phyloP scores from a whole-genome alignment of 30 jellyfish, hydroid and myxozoan genomes.

The Aurelia aurita region DNA sequence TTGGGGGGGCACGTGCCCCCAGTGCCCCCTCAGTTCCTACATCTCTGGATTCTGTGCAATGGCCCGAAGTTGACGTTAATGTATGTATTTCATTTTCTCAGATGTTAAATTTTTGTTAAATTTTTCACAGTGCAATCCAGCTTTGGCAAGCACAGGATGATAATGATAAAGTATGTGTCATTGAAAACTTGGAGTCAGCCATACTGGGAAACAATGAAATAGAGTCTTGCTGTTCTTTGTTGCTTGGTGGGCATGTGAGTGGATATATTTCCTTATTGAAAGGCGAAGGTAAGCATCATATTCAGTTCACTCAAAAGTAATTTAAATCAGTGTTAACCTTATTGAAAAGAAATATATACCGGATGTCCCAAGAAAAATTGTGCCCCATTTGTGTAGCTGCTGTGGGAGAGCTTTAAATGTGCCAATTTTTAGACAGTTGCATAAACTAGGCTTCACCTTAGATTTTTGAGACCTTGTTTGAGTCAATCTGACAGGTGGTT shows the following conservation, averaged over 20 bases:
- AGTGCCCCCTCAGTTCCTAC: too few relatives aligned
- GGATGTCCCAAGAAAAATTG: neutral
- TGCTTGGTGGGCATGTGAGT: conserved; percentile 76
- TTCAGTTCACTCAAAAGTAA: neutral
- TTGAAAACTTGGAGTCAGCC: conserved; percentile 46
- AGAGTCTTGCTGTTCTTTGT: conserved; percentile 12
- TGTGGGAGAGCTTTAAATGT: neutral
- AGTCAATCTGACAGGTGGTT: too few relatives aligned
- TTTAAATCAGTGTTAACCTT: too few relatives aligned
- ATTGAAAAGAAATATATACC: neutral
- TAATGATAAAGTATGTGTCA: conserved; percentile 58
- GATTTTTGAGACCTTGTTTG: too few relatives aligned
- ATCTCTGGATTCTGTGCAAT: too few relatives aligned
- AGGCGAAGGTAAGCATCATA: conserved; percentile 63
- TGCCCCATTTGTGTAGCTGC: too few relatives aligned
- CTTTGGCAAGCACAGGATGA: conserved; percentile 50
- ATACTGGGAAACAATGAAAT: neutral
- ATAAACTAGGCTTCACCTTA: too few relatives aligned
- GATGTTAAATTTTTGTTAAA: too few relatives aligned
- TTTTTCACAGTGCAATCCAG: conserved; percentile 49
- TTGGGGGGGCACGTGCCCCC: too few relatives aligned
- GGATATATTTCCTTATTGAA: conserved; percentile 70
- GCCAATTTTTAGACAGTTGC: too few relatives aligned
- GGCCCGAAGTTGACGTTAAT: too few relatives aligned
- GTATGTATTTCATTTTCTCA: too few relatives aligned